Base-by-base conservation (phyloP, 2,113 vertebrate species). In the Anarrhichthys ocellatus region DNA sequence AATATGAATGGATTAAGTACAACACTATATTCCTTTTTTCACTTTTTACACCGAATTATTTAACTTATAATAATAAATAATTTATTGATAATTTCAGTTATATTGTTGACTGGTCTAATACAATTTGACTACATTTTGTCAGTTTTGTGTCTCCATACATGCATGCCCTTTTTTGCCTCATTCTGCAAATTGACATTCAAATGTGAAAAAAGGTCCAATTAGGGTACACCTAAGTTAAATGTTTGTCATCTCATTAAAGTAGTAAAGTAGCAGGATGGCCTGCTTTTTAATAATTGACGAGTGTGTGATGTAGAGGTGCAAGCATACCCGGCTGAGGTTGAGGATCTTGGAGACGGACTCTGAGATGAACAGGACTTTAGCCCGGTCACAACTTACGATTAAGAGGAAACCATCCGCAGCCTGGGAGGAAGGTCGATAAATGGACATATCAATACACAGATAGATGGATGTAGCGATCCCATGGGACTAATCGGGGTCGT, bases 321-420 rank as follows among this genome's bases (percentile, higher is more conserved):
- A 78, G 84, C 95, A 77, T 94, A 99, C 98, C 96, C 96, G 96
- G 88, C 95, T 97, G 72, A 97, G 97, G 95, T 97, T 98, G 89
- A 99, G 96, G 89, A 97, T 97, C 93, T 99, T 97, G 94, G 97
- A 97, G 86, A 99, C 97, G 0, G 98, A 98, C 93, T 99, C 97
- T 1, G 98, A 99, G 88, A 98, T 97, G 91, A 99, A 99, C 48
- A 99, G 93, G 88, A 99, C 98, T 94, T 99, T 99, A 27, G 96
- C 98, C 89, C 98, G 96, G 86, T 99, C 97, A 86, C 98, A 99
- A 89, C 97, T 97, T 81, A 99, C 97, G 76, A 99, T 97, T 89
- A 99, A 96, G 82, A 99, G 96, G 94, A 99, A 99, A 83, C 98
- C 97, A 81, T 99, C 97, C 58, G 96, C 96, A 89, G 97, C 96